Conservation (phyloP, 2,888 invertebrate genomes). For the Scaptomyza flava region DNA sequence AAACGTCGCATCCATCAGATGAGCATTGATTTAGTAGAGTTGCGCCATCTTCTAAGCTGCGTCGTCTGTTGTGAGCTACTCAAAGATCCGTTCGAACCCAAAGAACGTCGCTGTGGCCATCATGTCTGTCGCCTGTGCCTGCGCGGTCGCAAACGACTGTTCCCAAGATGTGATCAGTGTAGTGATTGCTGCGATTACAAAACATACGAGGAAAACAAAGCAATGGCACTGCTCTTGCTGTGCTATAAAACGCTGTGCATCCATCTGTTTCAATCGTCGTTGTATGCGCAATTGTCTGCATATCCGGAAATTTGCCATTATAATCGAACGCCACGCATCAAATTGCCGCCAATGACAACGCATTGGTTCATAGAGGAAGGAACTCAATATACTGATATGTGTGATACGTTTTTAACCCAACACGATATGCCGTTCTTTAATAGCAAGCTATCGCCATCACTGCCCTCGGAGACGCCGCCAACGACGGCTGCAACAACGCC, state of each 20-base stretch:
- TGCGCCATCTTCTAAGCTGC: slow-evolving; percentile 94
- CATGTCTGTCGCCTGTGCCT: slow-evolving; percentile 94
- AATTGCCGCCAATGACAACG: slow-evolving; percentile 64
- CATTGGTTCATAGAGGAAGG: slow-evolving; percentile 91
- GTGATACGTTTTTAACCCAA: slow-evolving; percentile 89
- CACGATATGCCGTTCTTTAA: slow-evolving; percentile 85
- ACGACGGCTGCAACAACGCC: slow-evolving; percentile 71
- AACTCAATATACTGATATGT: slow-evolving; percentile 90
- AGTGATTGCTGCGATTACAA: slow-evolving; percentile 92
- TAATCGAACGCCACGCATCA: slow-evolving; percentile 81
- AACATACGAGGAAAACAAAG: slow-evolving; percentile 92
- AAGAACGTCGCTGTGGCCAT: slow-evolving; percentile 92
- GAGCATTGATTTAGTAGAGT: slow-evolving; percentile 92
- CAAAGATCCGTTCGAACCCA: slow-evolving; percentile 92
- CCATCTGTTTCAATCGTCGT: slow-evolving; percentile 90
- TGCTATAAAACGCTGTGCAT: slow-evolving; percentile 96
- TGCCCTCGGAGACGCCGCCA: slow-evolving; percentile 79
- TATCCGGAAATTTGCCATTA: background rate
- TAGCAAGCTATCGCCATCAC: slow-evolving; percentile 85
- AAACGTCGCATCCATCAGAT: slow-evolving; percentile 92
- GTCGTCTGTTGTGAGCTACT: slow-evolving; percentile 94
- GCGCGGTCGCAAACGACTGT: slow-evolving; percentile 93
- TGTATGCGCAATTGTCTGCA: slow-evolving; percentile 85
- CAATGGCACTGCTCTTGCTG: slow-evolving; percentile 91
- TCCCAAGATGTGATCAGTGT: slow-evolving; percentile 94